phyloP scores from a whole-genome alignment of 2,113 vertebrate genomes.

The Neodontobutis hainanensis region DNA sequence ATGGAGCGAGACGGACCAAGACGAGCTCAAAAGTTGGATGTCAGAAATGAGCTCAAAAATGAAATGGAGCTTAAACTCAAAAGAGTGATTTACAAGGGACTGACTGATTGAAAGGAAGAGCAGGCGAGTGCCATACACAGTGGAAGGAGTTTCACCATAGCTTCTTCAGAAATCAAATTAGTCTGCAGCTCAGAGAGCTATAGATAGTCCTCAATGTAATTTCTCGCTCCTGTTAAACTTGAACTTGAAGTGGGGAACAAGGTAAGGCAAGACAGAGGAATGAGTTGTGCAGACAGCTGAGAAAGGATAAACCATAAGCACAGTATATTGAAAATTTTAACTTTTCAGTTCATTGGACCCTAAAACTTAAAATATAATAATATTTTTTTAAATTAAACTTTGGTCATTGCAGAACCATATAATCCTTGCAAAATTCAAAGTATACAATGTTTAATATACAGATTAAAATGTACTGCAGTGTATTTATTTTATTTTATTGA shows the following conservation, averaged over 20 bases:
- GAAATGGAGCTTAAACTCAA: constrained; percentile 32
- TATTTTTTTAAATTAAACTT: too few species aligned
- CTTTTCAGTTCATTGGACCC: too few species aligned
- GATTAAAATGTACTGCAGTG: too few species aligned
- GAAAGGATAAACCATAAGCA: too few species aligned
- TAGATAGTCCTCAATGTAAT: constrained; percentile 8
- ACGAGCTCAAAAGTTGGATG: constrained; percentile 8
- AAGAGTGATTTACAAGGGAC: constrained; percentile 31
- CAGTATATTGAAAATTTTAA: too few species aligned
- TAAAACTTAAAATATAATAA: too few species aligned
- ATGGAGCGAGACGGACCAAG: constrained; percentile 10
- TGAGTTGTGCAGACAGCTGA: too few species aligned
- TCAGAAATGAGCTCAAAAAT: constrained; percentile 19
- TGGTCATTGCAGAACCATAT: too few species aligned
- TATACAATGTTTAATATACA: too few species aligned
- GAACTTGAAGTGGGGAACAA: not conserved
- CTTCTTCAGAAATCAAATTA: constrained; percentile 28
- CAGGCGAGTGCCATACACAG: not conserved
- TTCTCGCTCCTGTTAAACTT: constrained; percentile 21
- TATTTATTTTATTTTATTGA: too few species aligned
- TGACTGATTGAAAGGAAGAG: constrained; percentile 15
- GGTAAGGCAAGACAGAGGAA: too few species aligned
- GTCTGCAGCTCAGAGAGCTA: constrained; percentile 26
- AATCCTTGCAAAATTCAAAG: too few species aligned
- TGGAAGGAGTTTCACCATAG: constrained; percentile 10